Evolutionary conservation across 2,888 invertebrate species (phyloP), one percentile per base, ranked within the genome.

Genomic region (Buathra laborator): DNA sequence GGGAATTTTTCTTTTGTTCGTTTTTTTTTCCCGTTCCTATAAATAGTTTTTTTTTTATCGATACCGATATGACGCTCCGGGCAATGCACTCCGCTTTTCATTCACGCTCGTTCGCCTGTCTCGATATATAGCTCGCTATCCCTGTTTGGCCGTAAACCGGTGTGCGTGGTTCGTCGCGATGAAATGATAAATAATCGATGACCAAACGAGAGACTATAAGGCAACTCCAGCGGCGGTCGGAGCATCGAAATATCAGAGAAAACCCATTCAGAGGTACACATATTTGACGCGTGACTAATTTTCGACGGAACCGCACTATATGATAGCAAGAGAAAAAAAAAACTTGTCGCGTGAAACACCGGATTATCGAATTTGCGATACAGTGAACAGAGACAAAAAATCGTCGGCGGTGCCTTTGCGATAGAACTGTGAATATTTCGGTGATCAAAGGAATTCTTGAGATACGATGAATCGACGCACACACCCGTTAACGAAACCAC

Each of bases 171-270:
- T 67, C 12, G 74, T 51, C 43, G 3, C 29, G 70, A 51, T 29
- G 44, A 12, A 70, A 76, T 81, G 70, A 76, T 76, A 76, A 76
- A 76, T 76, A 81, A 76, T 66, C 51, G 3, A 70, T 68, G 43
- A 59, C 43, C 48, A 37, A 64, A 2, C 53, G 44, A 24, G 44
- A 46, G 51, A 81, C 24, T 48, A 53, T 53, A 62, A 48, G 44
- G n/a, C 9, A 19, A 53, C 16, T 53, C 16, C 5, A 19, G 16
- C 53, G 7, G 16, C 16, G 16, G 53, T 19, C 9, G 53, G 3
- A 7, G 53, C 53, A 53, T 16, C 53, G 53, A 19, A 53, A 16
- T 53, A 53, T 53, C 53, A 19, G 16, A n/a, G 53, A 53, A 53
- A 53, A n/a, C 7, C 53, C 53, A 53, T 53, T 16, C 19, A 0